A percentile compares a stretch with the other conserved stretches of the same genome.
Conservation (phyloP, 2,888 invertebrate species). For the Chaetoderma sp. region DNA sequence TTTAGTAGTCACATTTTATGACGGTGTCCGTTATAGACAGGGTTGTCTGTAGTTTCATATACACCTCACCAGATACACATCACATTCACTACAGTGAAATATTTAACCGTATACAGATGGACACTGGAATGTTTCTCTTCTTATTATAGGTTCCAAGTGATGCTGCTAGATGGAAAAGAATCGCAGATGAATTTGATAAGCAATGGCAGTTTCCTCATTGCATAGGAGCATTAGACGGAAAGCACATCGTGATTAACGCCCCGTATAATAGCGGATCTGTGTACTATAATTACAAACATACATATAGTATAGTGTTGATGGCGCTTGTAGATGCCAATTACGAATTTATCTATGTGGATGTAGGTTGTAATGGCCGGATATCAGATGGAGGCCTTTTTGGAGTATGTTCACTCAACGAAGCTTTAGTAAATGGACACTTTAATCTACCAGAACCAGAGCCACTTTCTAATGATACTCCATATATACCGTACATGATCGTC, state of each 20-base stretch:
- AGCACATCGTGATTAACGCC: not conserved
- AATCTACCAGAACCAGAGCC: too few relatives aligned
- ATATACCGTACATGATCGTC: not conserved
- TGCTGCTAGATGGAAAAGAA: not conserved
- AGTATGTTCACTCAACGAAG: not conserved
- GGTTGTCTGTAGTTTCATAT: too few relatives aligned
- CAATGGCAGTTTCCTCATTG: not conserved
- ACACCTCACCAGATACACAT: too few relatives aligned
- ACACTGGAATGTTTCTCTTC: not conserved
- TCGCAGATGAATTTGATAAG: not conserved
- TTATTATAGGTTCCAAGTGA: not conserved
- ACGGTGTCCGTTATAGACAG: too few relatives aligned
- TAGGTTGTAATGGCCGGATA: constrained; percentile 1
- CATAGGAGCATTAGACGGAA: not conserved
- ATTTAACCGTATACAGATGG: not conserved
- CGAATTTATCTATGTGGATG: not conserved
- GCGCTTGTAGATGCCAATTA: not conserved
- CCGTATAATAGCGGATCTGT: not conserved
- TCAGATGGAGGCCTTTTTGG: constrained; percentile 12
- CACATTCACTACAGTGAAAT: too few relatives aligned
- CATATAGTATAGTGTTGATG: not conserved
- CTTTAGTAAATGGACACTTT: too few relatives aligned
- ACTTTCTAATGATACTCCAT: too few relatives aligned
- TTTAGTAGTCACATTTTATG: too few relatives aligned
- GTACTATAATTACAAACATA: not conserved